Evolutionary conservation across 2,113 vertebrate species (phyloP), one percentile per base, ranked within the genome.

Genomic region (Dipodomys spectabilis): DNA sequence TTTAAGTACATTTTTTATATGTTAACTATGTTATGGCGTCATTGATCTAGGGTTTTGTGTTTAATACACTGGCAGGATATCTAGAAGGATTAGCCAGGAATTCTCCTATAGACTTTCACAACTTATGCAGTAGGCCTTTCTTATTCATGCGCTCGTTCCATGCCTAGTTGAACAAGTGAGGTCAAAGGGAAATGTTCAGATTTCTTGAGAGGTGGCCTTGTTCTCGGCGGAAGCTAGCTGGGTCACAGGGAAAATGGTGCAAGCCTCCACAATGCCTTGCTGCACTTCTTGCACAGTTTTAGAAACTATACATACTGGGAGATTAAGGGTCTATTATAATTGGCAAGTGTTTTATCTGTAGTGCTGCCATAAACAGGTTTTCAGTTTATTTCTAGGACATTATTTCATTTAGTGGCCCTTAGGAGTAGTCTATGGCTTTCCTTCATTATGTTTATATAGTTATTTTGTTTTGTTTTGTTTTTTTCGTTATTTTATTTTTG

Each of bases 51-150:
- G 30, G 60, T 68, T 90, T 94, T 90, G 53, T 22, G 74, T 93
- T 95, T 84, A 7, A 16, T 90, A 82, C 81, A 60, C 69, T 80
- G 20, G n/a, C 57, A 79, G 45, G 68, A 22, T 35, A 28, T 92
- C 60, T 92, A 49, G 72, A 64, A 68, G 22, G 85, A 1, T 18
- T 27, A 90, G 11, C 68, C 45, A 77, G 57, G 13, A 28, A 67
- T 13, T 89, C 86, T 87, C 19, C 65, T 78, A 1, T 73, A 20
- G 85, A 49, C 69, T 65, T 84, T 82, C 69, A 90, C 32, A 78
- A 39, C 32, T 62, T 74, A 30, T 35, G 72, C 7, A 60, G 23
- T 64, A 25, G 20, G 16, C 60, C 20, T 19, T 18, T 62, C 60
- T 62, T 62, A 62, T 62, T 53, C 49, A 22, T 4, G 19, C 5